Conservation (phyloP, 2,888 invertebrate species). For the Orthosia incerta region DNA sequence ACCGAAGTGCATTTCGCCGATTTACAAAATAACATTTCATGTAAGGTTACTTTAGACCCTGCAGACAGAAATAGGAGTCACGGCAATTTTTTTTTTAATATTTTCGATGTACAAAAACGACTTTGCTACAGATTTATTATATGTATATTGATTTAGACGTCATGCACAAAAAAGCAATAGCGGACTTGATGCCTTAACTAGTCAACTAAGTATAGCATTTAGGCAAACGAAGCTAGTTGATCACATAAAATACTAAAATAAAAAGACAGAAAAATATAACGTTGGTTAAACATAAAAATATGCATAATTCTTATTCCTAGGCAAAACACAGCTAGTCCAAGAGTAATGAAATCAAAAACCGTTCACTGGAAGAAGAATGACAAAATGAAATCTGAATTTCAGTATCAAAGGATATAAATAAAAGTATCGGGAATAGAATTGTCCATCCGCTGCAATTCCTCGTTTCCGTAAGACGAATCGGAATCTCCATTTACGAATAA, state of each 20-base stretch:
- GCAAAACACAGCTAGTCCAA: background rate
- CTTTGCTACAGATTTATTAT: no score
- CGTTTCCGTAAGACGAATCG: slow-evolving; percentile 76
- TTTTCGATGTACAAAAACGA: no score
- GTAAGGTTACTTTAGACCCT: no score
- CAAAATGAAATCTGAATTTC: slow-evolving; percentile 60
- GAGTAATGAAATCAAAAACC: slow-evolving; percentile 62
- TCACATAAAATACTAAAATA: background rate
- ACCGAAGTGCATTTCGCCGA: no score
- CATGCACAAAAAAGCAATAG: no score
- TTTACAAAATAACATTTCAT: no score
- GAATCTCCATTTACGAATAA: slow-evolving; percentile 71
- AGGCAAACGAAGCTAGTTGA: no score
- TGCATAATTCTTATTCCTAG: background rate
- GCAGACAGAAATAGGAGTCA: no score
- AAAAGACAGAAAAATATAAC: background rate
- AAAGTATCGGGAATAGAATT: slow-evolving; percentile 75
- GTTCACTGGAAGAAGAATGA: slow-evolving; percentile 44
- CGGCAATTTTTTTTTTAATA: no score
- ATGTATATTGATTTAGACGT: no score
- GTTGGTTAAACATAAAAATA: background rate
- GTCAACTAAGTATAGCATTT: no score
- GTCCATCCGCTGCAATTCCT: slow-evolving; percentile 78
- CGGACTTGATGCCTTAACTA: no score
- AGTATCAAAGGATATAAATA: slow-evolving; percentile 74